Evolutionary conservation across 2,888 invertebrate species (phyloP).

Genomic region (Pristionchus japonicus): DNA sequence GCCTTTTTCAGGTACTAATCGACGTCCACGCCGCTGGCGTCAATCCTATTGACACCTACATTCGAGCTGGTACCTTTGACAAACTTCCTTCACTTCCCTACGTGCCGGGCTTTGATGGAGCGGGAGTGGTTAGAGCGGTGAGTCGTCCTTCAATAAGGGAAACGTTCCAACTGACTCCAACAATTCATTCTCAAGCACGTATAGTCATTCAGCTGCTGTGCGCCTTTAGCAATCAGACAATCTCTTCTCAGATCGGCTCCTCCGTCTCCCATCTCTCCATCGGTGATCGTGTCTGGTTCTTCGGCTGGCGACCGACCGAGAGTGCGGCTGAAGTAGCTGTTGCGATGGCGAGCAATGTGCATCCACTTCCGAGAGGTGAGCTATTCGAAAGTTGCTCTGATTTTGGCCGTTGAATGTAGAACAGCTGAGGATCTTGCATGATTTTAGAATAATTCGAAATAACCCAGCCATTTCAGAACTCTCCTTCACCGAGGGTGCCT

Average conservation of each 20-base stretch:
- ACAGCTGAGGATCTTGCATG: no score
- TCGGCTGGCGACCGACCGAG: conserved; percentile 73
- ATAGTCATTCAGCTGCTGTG: no score
- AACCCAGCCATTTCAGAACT: conserved; percentile 74
- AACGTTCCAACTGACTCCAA: no score
- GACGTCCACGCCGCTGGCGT: conserved; percentile 78
- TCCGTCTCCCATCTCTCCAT: conserved; percentile 55
- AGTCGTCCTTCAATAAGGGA: no score
- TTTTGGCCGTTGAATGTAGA: no score
- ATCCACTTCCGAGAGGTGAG: conserved; percentile 67
- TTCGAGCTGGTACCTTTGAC: conserved; percentile 78
- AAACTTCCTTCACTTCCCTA: conserved; percentile 78
- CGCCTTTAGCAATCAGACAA: no score
- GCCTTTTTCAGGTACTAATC: conserved; percentile 77
- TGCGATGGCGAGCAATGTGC: conserved; percentile 69
- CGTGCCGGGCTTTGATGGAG: conserved; percentile 79
- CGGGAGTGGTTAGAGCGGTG: conserved; percentile 78
- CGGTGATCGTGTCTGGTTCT: conserved; percentile 72
- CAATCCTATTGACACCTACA: conserved; percentile 81
- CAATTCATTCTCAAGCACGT: no score
- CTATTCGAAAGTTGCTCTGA: no score
- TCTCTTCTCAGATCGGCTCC: conserved; percentile 54
- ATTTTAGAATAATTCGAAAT: no score
- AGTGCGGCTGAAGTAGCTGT: conserved; percentile 78
- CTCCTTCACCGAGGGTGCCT: conserved; percentile 79